Percentiles rank a stretch among this genome's conserved stretches.
Conservation (phyloP, 1,140 invertebrate species). For the Caerostris darwini region DNA sequence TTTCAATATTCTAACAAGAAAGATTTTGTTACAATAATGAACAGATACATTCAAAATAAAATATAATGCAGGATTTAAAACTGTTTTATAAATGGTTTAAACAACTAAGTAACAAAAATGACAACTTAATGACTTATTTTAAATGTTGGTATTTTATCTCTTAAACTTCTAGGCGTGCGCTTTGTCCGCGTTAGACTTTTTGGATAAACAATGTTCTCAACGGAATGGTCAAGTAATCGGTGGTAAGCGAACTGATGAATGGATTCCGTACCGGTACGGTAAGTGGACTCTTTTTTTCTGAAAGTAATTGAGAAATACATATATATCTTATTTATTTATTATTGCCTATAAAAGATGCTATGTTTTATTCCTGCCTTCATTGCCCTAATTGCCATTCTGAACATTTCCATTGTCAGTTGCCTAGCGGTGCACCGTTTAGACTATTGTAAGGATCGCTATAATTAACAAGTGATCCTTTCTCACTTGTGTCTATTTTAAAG, state of each 20-base stretch:
- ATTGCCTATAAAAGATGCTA: not conserved
- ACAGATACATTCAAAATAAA: not conserved
- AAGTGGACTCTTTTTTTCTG: not conserved
- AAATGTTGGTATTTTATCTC: not conserved
- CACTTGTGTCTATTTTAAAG: too few relatives aligned
- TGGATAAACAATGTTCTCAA: constrained; percentile 57
- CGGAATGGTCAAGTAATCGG: constrained; percentile 39
- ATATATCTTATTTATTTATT: not conserved
- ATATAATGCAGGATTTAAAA: not conserved
- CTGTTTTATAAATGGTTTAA: not conserved
- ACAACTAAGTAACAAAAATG: too few relatives aligned
- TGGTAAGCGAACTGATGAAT: constrained; percentile 43
- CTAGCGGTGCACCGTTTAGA: too few relatives aligned
- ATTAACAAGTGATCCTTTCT: too few relatives aligned
- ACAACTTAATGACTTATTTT: not conserved
- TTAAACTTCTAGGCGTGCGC: constrained; percentile 7
- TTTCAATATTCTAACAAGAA: not conserved
- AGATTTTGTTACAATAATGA: not conserved
- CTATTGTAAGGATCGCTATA: too few relatives aligned
- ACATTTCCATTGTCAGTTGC: too few relatives aligned
- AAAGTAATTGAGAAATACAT: not conserved
- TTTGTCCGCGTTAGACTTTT: not conserved
- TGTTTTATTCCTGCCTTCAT: too few relatives aligned
- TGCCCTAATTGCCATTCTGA: too few relatives aligned
- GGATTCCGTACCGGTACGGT: constrained; percentile 61